Base-by-base conservation (phyloP, 1,140 invertebrate species). In the Venustaconcha ellipsiformis region DNA sequence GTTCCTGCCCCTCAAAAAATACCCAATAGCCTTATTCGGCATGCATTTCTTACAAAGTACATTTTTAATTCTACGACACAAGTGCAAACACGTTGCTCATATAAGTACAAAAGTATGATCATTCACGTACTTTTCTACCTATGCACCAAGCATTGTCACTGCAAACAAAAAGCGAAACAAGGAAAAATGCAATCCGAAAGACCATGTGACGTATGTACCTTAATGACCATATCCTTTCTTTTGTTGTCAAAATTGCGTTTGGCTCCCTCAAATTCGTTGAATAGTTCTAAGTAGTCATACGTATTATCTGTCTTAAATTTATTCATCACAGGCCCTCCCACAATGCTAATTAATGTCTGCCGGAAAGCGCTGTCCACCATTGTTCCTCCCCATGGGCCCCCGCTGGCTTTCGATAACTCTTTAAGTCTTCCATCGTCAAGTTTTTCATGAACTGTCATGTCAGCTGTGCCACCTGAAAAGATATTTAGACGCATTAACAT, bases 391-490 rank as follows among this genome's bases (percentile, higher is more conserved):
- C 69, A 70, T 17, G 48, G 30, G 8, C 69, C 69, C 5, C 69
- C 69, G 14, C 69, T 58, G 17, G 69, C 69, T 37, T 37, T 26
- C 20, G 15, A 30, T 26, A 70, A 12, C 37, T 70, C 69, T 2
- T 26, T 57, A 0, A 70, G 58, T 37, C 37, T 70, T 14, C 69
- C 69, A 62, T 70, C 56, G 2, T 20, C 26, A 12, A 30, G 23
- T 20, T 70, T 70, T 48, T 70, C 69, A 26, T 70, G 69, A 17
- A 60, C 69, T 30, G 69, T 60, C 15, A 70, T 70, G 58, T 70
- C 69, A 15, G 69, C 69, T 14, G 56, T 62, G n/a, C 69, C 69
- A 62, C 69, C 69, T 70, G 26, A 14, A n/a, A 64, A 18, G 12
- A 64, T 12, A 15, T 23, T 30, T n/a, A 30, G 30, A 64, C 0